These are phyloP conservation scores for Solenodon paradoxus DNA, from an alignment of 2,113 vertebrate genomes.

Conservation along the genomic window DNA sequence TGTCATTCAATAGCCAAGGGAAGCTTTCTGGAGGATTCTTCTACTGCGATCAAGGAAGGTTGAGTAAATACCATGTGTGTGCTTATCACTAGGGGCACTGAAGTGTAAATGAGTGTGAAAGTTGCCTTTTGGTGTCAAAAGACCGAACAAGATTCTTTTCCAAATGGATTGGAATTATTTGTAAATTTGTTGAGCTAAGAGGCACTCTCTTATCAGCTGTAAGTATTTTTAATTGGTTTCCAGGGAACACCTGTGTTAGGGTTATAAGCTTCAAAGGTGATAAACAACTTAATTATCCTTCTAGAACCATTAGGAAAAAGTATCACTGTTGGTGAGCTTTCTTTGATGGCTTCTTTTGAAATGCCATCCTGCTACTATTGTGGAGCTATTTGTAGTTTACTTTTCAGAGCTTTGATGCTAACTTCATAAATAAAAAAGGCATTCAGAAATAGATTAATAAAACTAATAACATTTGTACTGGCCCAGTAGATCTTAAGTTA, in stretches of 20 bases:
- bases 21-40: slow-evolving; percentile 49
- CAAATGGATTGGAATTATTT: slow-evolving; percentile 72
- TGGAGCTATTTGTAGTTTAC: slow-evolving; percentile 74
- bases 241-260: slow-evolving; percentile 77
- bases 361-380: slow-evolving; percentile 69
- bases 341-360: slow-evolving; percentile 78
- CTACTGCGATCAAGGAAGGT: slow-evolving; percentile 58
- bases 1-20: slow-evolving; percentile 51
- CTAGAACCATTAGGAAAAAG: slow-evolving; percentile 76
- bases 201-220: slow-evolving; percentile 71
- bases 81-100: slow-evolving; percentile 39
- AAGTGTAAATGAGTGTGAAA: slow-evolving; percentile 73
- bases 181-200: slow-evolving; percentile 75
- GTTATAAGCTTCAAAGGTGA: slow-evolving; percentile 77
- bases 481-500: slow-evolving; percentile 21
- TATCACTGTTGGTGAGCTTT: slow-evolving; percentile 72
- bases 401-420: slow-evolving; percentile 66
- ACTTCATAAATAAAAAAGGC: slow-evolving; percentile 54
- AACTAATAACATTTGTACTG: slow-evolving; percentile 54
- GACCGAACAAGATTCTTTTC: slow-evolving; percentile 63
- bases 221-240: slow-evolving; percentile 81
- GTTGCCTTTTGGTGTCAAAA: slow-evolving; percentile 72
- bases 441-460: slow-evolving; percentile 59
- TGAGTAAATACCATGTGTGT: slow-evolving; percentile 65
- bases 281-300: slow-evolving; percentile 80